These are phyloP conservation scores for Sebastolobus altivelis DNA, from an alignment of 2,797 vertebrate species.

Conservation along the genomic window DNA sequence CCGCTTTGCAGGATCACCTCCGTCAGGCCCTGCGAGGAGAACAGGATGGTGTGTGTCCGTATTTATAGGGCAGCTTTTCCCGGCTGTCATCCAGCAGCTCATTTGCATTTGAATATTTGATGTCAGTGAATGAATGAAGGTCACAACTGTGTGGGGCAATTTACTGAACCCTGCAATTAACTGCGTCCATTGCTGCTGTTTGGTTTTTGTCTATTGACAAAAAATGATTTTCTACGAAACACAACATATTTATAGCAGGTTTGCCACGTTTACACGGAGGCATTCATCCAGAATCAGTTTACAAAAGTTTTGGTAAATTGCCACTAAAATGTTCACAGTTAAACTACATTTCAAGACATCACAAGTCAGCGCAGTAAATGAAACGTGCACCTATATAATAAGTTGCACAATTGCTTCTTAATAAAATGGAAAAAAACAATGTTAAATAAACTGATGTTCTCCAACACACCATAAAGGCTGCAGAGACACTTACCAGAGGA, in stretches of 20 bases:
- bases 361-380: not conserved
- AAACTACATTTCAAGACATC: slow-evolving; percentile 3
- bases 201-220: slow-evolving; percentile 24
- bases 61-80: slow-evolving; percentile 64
- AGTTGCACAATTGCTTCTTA: not conserved
- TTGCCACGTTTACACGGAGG: not conserved
- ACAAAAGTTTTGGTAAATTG: not conserved
- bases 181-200: slow-evolving; percentile 8
- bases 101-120: slow-evolving; percentile 78
- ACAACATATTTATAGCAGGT: slow-evolving; percentile 14
- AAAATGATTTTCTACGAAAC: slow-evolving; percentile 28
- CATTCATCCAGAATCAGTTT: not conserved
- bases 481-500: slow-evolving; percentile 56
- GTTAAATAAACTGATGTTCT: not conserved
- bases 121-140: slow-evolving; percentile 34
- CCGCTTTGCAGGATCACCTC: slow-evolving; percentile 54
- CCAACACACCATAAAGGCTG: not conserved
- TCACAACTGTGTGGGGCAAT: slow-evolving; percentile 27
- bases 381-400: not conserved
- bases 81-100: slow-evolving; percentile 57
- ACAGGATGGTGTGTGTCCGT: not conserved
- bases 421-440: not conserved
- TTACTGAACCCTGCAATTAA: slow-evolving; percentile 67
- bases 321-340: not conserved
- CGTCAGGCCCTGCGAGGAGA: slow-evolving; percentile 58